These are phyloP conservation scores for Drosophila mayri DNA, from an alignment of 1,140 invertebrate genomes.

Conservation along the genomic window DNA sequence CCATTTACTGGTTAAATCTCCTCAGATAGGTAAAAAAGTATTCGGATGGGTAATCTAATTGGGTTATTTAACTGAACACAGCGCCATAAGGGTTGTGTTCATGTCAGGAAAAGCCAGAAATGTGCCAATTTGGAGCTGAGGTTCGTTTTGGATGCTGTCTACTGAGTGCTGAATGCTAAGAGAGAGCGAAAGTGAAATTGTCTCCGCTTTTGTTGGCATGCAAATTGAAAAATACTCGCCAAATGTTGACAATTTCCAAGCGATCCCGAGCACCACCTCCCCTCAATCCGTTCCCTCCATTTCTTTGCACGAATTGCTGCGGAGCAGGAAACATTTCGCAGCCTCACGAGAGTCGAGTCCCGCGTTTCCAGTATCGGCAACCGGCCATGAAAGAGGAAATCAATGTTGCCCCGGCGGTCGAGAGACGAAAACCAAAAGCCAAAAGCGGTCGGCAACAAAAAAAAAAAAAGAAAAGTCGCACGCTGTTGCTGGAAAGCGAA, in stretches of 20 bases:
- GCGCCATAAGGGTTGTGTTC: slow-evolving; percentile 37
- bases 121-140: slow-evolving; percentile 38
- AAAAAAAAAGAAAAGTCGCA: slow-evolving; percentile 56
- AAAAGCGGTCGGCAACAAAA: slow-evolving; percentile 25
- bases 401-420: slow-evolving; percentile 58
- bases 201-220: slow-evolving; percentile 21
- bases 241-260: slow-evolving; percentile 44
- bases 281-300: not conserved
- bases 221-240: slow-evolving; percentile 47
- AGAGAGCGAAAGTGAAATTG: slow-evolving; percentile 48
- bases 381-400: slow-evolving; percentile 79
- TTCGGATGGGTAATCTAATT: slow-evolving; percentile 27
- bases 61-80: slow-evolving; percentile 17
- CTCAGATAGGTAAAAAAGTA: not conserved
- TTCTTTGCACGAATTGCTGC: slow-evolving; percentile 56
- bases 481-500: slow-evolving; percentile 66
- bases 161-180: slow-evolving; percentile 8
- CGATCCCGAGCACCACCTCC: not conserved
- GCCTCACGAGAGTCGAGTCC: slow-evolving; percentile 4
- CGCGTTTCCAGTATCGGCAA: slow-evolving; percentile 32
- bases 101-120: slow-evolving; percentile 31
- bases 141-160: slow-evolving; percentile 11
- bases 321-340: slow-evolving; percentile 69
- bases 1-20: not conserved
- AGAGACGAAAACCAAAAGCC: slow-evolving; percentile 33